Conservation (phyloP, 2,113 vertebrate genomes). For the Microcebus griseorufus region DNA sequence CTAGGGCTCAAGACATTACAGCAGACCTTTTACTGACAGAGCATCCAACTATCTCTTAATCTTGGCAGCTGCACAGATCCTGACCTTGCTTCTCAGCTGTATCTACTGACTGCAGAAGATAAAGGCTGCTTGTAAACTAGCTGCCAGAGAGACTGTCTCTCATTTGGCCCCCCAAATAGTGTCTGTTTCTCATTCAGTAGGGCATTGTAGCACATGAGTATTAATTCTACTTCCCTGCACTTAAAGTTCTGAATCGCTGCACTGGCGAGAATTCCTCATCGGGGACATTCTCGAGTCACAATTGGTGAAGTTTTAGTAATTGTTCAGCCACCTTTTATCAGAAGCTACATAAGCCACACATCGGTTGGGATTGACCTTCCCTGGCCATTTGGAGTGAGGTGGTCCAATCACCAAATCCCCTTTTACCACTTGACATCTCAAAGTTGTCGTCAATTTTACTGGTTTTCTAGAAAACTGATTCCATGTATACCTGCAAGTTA, state of each 20-base stretch:
- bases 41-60: neutral
- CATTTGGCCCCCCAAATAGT: neutral
- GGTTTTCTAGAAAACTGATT: neutral
- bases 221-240: neutral
- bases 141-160: neutral
- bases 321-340: neutral
- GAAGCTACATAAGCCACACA: neutral
- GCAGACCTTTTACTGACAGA: neutral
- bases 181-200: neutral
- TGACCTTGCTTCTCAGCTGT: neutral
- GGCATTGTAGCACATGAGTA: neutral
- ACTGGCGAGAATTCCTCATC: neutral
- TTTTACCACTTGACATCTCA: neutral
- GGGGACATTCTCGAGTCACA: neutral
- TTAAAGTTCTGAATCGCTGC: neutral
- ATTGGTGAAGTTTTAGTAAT: neutral
- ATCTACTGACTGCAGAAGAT: neutral
- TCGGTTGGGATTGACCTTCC: neutral
- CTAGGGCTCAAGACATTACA: neutral
- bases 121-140: neutral
- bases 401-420: neutral
- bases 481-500: neutral
- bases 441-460: neutral
- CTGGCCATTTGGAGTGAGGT: neutral
- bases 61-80: neutral